These are phyloP conservation scores for Teleogryllus occipitalis DNA, from an alignment of 1,140 invertebrate species.

Conservation along the genomic window DNA sequence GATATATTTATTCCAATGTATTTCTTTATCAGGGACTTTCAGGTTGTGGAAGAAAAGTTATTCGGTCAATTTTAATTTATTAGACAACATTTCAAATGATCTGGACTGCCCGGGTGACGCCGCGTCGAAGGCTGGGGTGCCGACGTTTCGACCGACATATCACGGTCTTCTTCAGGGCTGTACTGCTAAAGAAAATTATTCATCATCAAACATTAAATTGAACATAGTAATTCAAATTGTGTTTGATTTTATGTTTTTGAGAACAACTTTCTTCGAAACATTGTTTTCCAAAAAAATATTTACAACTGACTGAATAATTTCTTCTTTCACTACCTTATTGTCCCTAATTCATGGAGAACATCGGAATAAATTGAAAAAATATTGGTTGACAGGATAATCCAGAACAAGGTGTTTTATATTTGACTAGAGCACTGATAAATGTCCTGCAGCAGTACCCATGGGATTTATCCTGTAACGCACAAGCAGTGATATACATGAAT, in stretches of 20 bases:
- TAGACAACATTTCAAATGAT: no score
- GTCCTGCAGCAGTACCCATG: constrained; percentile 61
- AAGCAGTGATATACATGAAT: constrained; percentile 55
- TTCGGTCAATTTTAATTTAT: no score
- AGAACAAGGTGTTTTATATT: constrained; percentile 69
- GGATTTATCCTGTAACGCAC: constrained; percentile 44
- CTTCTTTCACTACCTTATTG: background rate
- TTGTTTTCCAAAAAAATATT: background rate
- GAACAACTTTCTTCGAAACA: background rate
- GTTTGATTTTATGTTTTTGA: background rate
- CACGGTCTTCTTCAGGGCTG: no score
- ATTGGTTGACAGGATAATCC: constrained; percentile 62
- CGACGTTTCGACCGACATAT: no score
- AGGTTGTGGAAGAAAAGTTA: no score
- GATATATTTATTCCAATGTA: no score
- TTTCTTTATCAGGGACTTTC: no score
- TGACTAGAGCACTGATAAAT: constrained; percentile 66
- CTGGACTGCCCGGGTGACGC: no score
- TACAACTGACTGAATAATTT: background rate
- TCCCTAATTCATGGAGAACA: background rate
- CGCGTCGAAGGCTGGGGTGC: no score
- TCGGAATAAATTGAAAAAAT: background rate
- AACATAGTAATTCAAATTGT: background rate
- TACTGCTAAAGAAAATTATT: no score
- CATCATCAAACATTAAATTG: no score